Evolutionary conservation across 2,888 invertebrate species (phyloP), one percentile per base, ranked within the genome.

Genomic region (Rapana venosa): DNA sequence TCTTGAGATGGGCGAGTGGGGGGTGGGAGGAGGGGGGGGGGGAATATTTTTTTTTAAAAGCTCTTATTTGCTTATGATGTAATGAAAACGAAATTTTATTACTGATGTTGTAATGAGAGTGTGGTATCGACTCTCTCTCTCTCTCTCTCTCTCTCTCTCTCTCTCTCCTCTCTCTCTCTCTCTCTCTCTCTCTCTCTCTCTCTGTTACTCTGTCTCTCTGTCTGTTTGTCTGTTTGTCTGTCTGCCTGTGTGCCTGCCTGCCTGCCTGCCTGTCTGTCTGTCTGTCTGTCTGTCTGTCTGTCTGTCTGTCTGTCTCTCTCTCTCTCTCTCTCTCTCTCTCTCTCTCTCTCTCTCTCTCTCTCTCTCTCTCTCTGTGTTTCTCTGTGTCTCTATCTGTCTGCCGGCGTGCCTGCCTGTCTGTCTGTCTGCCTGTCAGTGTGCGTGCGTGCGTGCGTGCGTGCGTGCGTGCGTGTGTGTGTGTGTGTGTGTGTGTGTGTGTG

Each of bases 141-240:
- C 74, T 56, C 79, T 88, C 74, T 88, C 88, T 88, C 47, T 88
- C 79, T 66, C 66, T 36, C 77, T n/a, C 26, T 26, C 26, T 26
- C 26, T 26, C 26, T 26, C 26, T 26, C 26, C 74, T 74, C 74
- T 74, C 74, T 74, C 74, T 74, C 74, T 74, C 74, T 74, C 87
- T 87, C 17, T 32, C 66, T 32, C 26, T 17, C 66, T 32, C 66
- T 26, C 70, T 61, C 35, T 87, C 83, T 56, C 36, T 56, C 22
- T n/a, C 56, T 56, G 22, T 56, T 35, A 35, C 22, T 56, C 56
- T 66, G 70, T 36, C 70, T 87, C 74, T 87, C 87, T 87, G 35
- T 87, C 87, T 70, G 30, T 87, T 70, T 87, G 32, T 30, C 87
- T 87, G 32, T 87, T 35, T 87, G 70, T 70, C 87, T 87, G n/a